Percentiles rank a stretch among this genome's conserved stretches.
These are phyloP conservation scores for Cataglyphis livida DNA, from an alignment of 2,888 invertebrate genomes.

Conservation along the genomic window DNA sequence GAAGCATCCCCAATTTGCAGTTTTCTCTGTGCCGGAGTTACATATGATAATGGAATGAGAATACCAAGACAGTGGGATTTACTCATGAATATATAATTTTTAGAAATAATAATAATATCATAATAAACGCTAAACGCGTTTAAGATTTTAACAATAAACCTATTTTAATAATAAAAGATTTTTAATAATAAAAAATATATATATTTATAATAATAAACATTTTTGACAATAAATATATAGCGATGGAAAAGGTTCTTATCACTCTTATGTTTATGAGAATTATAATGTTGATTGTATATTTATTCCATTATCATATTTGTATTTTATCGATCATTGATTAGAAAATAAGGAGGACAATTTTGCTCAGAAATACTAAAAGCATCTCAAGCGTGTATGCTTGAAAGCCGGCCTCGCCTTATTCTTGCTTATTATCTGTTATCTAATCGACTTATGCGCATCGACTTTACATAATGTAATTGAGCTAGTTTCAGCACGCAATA, in stretches of 20 bases:
- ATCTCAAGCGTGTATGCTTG: neutral
- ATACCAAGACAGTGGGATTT: neutral
- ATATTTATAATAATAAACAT: neutral
- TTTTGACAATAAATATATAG: neutral
- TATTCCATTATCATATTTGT: too few species aligned
- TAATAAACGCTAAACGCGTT: neutral
- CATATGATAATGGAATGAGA: neutral
- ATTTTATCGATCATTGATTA: constrained; percentile 7
- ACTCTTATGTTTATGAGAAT: neutral
- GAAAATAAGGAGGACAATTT: neutral
- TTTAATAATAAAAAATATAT: neutral
- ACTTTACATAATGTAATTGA: constrained; percentile 57
- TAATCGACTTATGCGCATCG: constrained; percentile 50
- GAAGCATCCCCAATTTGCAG: constrained; percentile 18
- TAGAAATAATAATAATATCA: neutral
- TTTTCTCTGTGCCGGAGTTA: neutral
- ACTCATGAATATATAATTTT: neutral
- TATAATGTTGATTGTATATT: neutral
- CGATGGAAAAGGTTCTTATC: neutral
- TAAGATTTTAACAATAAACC: neutral
- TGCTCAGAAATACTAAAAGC: neutral
- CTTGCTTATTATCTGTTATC: constrained; percentile 53
- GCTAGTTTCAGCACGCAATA: constrained; percentile 32
- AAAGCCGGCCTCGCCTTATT: neutral
- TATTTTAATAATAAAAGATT: neutral